Percentiles rank a stretch among this genome's conserved stretches.
phyloP scores from a whole-genome alignment of 2,113 vertebrate genomes.

The Brienomyrus brachyistius region DNA sequence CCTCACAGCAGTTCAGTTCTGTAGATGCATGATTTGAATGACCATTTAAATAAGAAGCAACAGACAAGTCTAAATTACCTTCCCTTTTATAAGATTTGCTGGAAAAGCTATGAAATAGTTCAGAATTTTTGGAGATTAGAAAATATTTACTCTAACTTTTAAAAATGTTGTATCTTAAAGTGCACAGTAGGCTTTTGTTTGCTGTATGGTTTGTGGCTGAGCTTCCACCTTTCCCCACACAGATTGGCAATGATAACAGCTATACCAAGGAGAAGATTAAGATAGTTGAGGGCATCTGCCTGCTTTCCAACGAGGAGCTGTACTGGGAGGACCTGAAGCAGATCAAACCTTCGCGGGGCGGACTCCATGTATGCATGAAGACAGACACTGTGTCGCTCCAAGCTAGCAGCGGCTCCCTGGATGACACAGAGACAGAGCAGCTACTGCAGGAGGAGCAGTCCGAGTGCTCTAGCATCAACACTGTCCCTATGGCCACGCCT shows the following conservation, averaged over 20 bases:
- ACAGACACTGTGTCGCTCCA: slow-evolving; percentile 93
- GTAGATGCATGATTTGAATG: background rate
- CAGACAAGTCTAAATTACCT: background rate
- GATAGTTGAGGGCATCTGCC: slow-evolving; percentile 92
- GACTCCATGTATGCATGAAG: slow-evolving; percentile 95
- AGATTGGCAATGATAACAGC: slow-evolving; percentile 76
- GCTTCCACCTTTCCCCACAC: background rate
- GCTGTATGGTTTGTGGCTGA: background rate
- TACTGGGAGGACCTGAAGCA: slow-evolving; percentile 97
- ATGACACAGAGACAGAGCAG: slow-evolving; percentile 92
- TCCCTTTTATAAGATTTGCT: background rate
- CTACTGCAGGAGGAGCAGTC: slow-evolving; percentile 92
- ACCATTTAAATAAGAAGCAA: background rate
- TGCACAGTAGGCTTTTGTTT: background rate
- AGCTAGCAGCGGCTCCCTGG: slow-evolving; percentile 88
- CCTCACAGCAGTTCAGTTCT: background rate
- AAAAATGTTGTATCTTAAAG: background rate
- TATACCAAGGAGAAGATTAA: slow-evolving; percentile 96
- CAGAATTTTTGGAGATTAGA: background rate
- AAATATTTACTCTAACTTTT: background rate
- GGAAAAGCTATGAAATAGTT: background rate
- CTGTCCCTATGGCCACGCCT: slow-evolving; percentile 67
- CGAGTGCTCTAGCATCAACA: slow-evolving; percentile 87
- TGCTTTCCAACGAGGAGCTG: slow-evolving; percentile 81
- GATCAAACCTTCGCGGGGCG: slow-evolving; percentile 81